Percentiles rank a stretch among this genome's conserved stretches.
phyloP scores from a whole-genome alignment of 2,113 vertebrate species.

The Planiliza haematocheilus region DNA sequence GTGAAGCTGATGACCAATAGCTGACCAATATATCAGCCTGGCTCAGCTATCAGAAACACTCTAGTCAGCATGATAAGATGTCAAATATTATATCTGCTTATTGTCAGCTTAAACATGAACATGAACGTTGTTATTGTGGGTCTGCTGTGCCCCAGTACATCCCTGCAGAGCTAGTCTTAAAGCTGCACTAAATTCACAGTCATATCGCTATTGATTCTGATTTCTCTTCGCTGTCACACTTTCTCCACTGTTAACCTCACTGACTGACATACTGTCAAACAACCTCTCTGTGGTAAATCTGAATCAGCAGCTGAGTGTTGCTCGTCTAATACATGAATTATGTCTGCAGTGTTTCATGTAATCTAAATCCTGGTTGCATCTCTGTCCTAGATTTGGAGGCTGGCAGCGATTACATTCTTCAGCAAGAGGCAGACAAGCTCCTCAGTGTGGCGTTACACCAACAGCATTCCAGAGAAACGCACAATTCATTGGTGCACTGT shows the following conservation, averaged over 20 bases:
- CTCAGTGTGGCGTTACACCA: conserved; percentile 72
- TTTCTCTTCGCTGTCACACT: neutral
- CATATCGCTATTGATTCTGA: neutral
- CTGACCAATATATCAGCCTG: neutral
- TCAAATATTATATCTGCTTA: neutral
- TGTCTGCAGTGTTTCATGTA: neutral
- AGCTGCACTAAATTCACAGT: neutral
- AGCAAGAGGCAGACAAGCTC: conserved; percentile 77
- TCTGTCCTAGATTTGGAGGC: conserved; percentile 64
- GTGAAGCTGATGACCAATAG: neutral
- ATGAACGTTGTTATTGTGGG: neutral
- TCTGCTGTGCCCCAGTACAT: too few relatives aligned
- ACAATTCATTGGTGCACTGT: conserved; percentile 81
- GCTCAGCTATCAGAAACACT: neutral
- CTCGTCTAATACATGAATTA: neutral
- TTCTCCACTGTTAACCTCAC: neutral
- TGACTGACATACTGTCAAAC: too few relatives aligned
- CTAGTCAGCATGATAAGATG: neutral
- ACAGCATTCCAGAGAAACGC: conserved; percentile 26
- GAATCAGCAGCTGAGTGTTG: conserved; percentile 14
- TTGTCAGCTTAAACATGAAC: neutral
- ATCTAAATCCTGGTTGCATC: neutral
- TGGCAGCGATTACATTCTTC: conserved; percentile 20
- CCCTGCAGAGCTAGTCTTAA: too few relatives aligned
- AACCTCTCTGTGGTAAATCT: neutral